Evolutionary conservation across 2,888 invertebrate species (phyloP), one percentile per base, ranked within the genome.

Genomic region (Halictus quadricinctus): DNA sequence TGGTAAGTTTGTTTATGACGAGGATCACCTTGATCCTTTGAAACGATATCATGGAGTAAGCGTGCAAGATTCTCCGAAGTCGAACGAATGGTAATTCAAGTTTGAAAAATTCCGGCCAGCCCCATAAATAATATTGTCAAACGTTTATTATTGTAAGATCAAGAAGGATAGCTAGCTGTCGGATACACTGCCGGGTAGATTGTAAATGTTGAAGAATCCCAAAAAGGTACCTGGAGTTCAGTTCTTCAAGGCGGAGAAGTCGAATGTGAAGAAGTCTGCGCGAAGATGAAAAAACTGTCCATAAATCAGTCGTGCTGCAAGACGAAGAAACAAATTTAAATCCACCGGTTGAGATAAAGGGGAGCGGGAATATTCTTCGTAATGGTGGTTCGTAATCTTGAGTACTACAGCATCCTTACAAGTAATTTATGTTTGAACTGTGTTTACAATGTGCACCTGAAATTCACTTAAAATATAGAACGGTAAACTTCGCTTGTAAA

Each of bases 321-420:
- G 50, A 83, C 46, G 76, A 76, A 80, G 81, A 76, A 81, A 72
- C 76, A 83, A 80, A 72, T 54, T 80, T 36, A 15, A 15, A 72
- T 36, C 21, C 43, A 64, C 64, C 64, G 50, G 21, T n/a, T 1
- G 8, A 15, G 81, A 84, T 41, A 41, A 76, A 21, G 66, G 29
- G 21, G 66, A 83, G 54, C 36, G 21, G 54, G 50, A 15, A 74
- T 75, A 72, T 64, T 41, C 69, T 69, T 50, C 36, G 43, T 15
- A 66, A 25, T 10, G 66, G 36, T 41, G 66, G 8, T 66, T 36
- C 29, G 66, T 18, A 29, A 66, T 66, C 18, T 66, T 18, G 21
- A 18, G 8, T 18, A 29, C 7, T 18, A 29, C 7, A 18, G 10
- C 13, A 60, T 60, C 25, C 60, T 25, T 12, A 6, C 25, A 60